Conservation (phyloP, 2,888 invertebrate genomes). For the Nesidiocoris tenuis region DNA sequence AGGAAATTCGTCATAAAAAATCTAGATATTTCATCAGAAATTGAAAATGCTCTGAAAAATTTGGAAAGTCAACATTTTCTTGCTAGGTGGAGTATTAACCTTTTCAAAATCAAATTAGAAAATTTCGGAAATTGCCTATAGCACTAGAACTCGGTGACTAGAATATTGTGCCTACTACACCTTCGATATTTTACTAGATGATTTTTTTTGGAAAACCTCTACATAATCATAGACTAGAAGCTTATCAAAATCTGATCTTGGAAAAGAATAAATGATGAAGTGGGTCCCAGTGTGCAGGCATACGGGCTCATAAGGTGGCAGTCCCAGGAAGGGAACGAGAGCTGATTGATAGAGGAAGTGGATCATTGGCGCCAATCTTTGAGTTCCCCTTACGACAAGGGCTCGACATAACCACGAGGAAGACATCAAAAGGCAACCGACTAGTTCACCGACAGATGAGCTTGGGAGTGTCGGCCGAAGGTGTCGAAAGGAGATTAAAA, state of each 20-base stretch:
- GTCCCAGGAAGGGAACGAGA: conserved; percentile 1
- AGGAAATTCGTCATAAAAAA: no score
- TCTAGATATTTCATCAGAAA: no score
- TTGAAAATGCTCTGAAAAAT: no score
- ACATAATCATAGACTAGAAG: no score
- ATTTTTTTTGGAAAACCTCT: no score
- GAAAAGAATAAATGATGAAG: background rate
- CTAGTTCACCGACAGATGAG: background rate
- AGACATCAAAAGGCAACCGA: conserved; percentile 25
- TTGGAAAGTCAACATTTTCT: no score
- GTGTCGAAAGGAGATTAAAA: background rate
- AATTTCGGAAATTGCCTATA: no score
- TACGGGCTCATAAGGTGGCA: background rate
- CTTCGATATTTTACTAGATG: no score
- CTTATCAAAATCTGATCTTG: background rate
- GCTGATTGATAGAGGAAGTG: conserved; percentile 36
- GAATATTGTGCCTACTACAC: no score
- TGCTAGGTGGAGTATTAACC: no score
- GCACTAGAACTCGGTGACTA: no score
- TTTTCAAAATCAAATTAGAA: no score
- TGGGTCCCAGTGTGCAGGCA: background rate
- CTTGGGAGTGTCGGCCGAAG: background rate
- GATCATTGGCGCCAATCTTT: conserved; percentile 38
- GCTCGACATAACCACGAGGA: background rate
- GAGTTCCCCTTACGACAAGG: background rate